Conservation (phyloP, 1,140 invertebrate genomes). For the Steinernema feltiae region DNA sequence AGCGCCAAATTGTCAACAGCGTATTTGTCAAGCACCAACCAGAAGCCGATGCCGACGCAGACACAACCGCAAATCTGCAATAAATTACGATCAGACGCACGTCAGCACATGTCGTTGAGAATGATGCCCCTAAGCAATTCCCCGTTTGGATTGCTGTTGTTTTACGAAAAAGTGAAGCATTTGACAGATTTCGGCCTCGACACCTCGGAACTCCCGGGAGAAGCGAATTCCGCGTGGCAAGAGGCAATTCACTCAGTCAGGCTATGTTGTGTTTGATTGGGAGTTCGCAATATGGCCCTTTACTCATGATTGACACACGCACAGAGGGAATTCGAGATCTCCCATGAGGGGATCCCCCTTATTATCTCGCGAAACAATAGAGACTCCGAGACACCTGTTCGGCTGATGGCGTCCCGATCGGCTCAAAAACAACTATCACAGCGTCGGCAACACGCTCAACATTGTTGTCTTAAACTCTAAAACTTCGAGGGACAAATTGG, state of each 20-base stretch:
- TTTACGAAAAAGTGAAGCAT: no score
- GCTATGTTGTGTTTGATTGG: neutral
- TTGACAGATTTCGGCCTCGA: no score
- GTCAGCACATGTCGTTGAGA: no score
- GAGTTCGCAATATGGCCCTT: neutral
- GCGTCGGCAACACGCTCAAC: neutral
- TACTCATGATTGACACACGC: neutral
- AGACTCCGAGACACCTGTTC: neutral
- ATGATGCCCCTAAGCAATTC: no score
- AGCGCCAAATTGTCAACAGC: slow-evolving; percentile 55
- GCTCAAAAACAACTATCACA: slow-evolving; percentile 4
- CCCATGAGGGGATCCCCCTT: neutral
- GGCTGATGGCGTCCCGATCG: neutral
- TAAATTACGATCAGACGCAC: slow-evolving; percentile 18
- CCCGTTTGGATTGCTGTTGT: neutral
- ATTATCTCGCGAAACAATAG: neutral
- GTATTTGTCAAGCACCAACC: slow-evolving; percentile 56
- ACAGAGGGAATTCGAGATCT: no score
- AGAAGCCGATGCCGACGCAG: slow-evolving; percentile 49
- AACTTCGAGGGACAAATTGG: neutral
- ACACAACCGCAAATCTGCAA: slow-evolving; percentile 55
- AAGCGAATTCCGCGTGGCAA: neutral
- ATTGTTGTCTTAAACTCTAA: neutral
- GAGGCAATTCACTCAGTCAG: neutral
- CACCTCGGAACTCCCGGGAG: neutral